Evolutionary conservation across 2,888 invertebrate species (phyloP).

Genomic region (Tuta absoluta): DNA sequence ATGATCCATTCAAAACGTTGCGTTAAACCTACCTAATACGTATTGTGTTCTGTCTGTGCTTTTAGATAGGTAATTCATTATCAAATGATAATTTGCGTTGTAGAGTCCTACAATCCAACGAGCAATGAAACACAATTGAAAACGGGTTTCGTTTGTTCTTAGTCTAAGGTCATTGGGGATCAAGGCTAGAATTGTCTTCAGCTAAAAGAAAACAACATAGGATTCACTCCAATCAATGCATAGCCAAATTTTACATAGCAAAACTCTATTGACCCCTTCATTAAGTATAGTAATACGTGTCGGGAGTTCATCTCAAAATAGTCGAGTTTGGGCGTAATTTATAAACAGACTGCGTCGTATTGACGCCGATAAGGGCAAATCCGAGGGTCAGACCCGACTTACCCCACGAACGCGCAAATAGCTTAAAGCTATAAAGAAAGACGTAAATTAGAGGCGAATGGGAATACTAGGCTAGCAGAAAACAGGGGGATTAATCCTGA

Average conservation of each 20-base stretch:
- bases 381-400: background rate
- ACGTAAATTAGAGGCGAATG: background rate
- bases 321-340: slow-evolving; percentile 13
- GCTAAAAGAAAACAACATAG: background rate
- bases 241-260: background rate
- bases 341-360: background rate
- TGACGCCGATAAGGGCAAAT: slow-evolving; percentile 3
- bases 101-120: background rate
- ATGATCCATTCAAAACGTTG: no score
- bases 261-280: background rate
- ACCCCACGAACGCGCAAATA: slow-evolving; percentile 6
- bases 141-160: slow-evolving; percentile 7
- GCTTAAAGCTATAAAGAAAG: slow-evolving; percentile 4
- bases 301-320: background rate
- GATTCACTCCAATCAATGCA: slow-evolving; percentile 6
- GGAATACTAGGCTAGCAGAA: slow-evolving; percentile 3
- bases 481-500: background rate
- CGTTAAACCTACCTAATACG: no score
- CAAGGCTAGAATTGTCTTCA: background rate
- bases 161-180: slow-evolving; percentile 8
- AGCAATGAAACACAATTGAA: background rate
- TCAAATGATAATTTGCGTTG: background rate
- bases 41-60: background rate
- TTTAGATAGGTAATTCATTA: background rate
- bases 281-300: background rate